Conservation (phyloP, 2,797 vertebrate species). For the Cetoscarus ocellatus region DNA sequence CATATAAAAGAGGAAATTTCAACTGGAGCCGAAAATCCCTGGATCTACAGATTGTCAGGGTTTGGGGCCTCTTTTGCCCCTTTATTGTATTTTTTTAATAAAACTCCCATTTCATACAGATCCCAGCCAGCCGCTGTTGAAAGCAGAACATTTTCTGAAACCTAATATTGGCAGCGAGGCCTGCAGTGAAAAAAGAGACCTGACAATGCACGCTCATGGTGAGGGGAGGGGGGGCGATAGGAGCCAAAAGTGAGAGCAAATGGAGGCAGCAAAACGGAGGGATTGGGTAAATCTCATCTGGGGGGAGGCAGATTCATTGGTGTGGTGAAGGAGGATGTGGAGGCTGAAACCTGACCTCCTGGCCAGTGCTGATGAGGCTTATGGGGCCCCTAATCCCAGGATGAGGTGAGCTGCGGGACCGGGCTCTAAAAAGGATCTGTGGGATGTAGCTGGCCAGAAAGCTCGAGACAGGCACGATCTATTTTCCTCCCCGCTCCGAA, state of each 20-base stretch:
- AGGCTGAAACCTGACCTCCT: slow-evolving; percentile 70
- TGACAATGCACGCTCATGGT: slow-evolving; percentile 31
- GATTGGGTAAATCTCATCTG: slow-evolving; percentile 63
- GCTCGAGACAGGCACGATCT: slow-evolving; percentile 56
- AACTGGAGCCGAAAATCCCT: slow-evolving; percentile 29
- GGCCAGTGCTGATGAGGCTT: slow-evolving; percentile 63
- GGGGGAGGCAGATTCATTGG: slow-evolving; percentile 55
- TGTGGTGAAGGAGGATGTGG: slow-evolving; percentile 63
- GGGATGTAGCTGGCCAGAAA: slow-evolving; percentile 55
- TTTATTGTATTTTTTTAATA: slow-evolving; percentile 59
- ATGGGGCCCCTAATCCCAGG: slow-evolving; percentile 70
- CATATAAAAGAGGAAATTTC: slow-evolving; percentile 26
- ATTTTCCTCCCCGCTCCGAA: slow-evolving; percentile 28
- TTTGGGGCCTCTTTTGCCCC: slow-evolving; percentile 38
- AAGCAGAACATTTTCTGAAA: slow-evolving; percentile 70
- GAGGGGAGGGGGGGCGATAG: slow-evolving; percentile 18
- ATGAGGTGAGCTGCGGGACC: slow-evolving; percentile 64
- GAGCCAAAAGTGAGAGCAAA: slow-evolving; percentile 38
- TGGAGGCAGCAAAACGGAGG: slow-evolving; percentile 26
- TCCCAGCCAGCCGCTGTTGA: slow-evolving; percentile 42
- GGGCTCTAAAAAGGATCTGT: slow-evolving; percentile 62
- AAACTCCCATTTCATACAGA: slow-evolving; percentile 65
- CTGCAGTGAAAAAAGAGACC: slow-evolving; percentile 55
- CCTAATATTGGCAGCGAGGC: slow-evolving; percentile 67
- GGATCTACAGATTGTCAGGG: slow-evolving; percentile 29